Base-by-base conservation (phyloP, 2,797 vertebrate species). In the Enteromius viviparus region DNA sequence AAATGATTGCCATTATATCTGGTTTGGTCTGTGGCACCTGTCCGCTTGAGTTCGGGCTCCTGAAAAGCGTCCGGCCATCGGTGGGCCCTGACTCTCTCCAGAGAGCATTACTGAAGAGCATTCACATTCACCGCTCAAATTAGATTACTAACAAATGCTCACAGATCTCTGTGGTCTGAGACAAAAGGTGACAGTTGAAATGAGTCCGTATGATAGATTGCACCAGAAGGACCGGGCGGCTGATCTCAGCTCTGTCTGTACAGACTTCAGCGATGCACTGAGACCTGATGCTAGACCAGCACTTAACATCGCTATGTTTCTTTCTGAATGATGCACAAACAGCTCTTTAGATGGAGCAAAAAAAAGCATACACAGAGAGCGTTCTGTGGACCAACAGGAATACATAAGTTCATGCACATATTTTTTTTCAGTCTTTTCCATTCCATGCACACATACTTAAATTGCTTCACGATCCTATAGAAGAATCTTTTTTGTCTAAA, bases 1-100 rank as follows among this genome's bases (percentile, higher is more conserved):
- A 92, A 95, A 94, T 93, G 89, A 90, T 94, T 93, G 87, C 91
- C 89, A 93, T 94, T 94, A 91, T 92, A 89, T 85, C 83, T 86
- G 75, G 81, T 91, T 93, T 93, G 91, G 89, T 92, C 70, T 60
- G 87, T 85, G 62, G 90, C 90, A 90, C 84, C 89, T 88, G 90
- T 89, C 79, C 70, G 89, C 91, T 89, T 90, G 49, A 29, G 68
- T 34, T 69, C 47, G 14, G 78, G 47, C 37, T 72, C 53, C 29
- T 62, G 11, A 81, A 62, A 71, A 62, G 55, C 53, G 6, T 34
- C 23, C 12, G 17, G 2, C 66, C 23, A 8, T 40, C 8, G 19
- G 37, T 65, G 79, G 55, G 26, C 53, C 53, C 2, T 62, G 68
- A 1, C 68, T 47, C 23, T 60, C 68, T 69, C 68, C 53, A n/a